Evolutionary conservation across 2,797 vertebrate species (phyloP).

Genomic region (Lepus townsendii): DNA sequence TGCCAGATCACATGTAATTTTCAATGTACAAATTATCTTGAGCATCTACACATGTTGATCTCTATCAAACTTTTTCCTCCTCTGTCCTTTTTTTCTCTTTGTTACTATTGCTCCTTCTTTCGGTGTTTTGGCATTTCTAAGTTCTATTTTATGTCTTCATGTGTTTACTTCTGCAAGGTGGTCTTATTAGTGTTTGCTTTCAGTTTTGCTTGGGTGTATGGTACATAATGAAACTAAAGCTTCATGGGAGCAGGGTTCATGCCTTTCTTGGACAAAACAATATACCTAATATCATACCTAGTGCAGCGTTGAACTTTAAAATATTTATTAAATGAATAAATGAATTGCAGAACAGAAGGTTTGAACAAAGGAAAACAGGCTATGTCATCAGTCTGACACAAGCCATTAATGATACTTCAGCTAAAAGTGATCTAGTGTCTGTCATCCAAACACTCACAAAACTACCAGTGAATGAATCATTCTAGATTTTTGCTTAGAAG

Average conservation of each 20-base stretch:
- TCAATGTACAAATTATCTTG: constrained; percentile 46
- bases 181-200: background rate
- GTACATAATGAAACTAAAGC: background rate
- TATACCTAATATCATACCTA: background rate
- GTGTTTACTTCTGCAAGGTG: background rate
- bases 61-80: background rate
- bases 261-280: background rate
- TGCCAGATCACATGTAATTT: constrained; percentile 30
- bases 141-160: background rate
- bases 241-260: background rate
- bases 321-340: constrained; percentile 16
- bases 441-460: constrained; percentile 44
- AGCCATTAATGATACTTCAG: constrained; percentile 19
- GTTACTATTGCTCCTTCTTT: background rate
- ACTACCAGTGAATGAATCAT: constrained; percentile 15
- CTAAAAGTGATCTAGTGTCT: background rate
- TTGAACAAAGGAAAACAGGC: background rate
- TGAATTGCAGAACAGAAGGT: background rate
- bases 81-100: background rate
- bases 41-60: background rate
- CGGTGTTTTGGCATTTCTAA: background rate
- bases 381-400: background rate
- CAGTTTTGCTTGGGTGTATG: background rate
- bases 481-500: constrained; percentile 41
- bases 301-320: background rate